Conservation (phyloP, 2,888 invertebrate species). For the Agrochola circellaris region DNA sequence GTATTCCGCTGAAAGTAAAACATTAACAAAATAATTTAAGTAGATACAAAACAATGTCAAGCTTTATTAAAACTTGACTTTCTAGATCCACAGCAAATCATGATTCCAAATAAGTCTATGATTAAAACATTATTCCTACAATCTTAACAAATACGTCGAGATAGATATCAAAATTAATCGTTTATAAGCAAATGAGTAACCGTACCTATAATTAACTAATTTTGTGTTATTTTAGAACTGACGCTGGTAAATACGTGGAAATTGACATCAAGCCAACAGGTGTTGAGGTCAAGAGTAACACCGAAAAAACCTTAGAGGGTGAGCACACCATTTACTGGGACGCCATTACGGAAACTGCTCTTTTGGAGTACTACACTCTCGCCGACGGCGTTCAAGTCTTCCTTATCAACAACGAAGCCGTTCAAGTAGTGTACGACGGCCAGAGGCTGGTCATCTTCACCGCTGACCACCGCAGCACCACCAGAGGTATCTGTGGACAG, state of each 20-base stretch:
- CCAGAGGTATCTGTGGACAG: constrained; percentile 92
- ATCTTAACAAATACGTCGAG: neutral
- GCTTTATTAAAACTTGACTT: neutral
- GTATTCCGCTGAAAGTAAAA: neutral
- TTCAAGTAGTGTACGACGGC: constrained; percentile 91
- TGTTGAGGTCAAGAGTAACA: constrained; percentile 84
- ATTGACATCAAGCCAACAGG: constrained; percentile 79
- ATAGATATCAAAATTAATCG: neutral
- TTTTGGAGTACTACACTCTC: constrained; percentile 84
- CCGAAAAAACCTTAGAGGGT: constrained; percentile 79
- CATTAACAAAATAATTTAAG: neutral
- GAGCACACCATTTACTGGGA: constrained; percentile 83
- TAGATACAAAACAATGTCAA: neutral
- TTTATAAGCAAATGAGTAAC: too few species aligned
- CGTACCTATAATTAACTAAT: neutral
- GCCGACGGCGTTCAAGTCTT: constrained; percentile 63
- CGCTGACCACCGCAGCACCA: constrained; percentile 86
- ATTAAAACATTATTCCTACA: neutral
- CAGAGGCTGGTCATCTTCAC: constrained; percentile 85
- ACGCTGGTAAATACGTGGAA: constrained; percentile 78
- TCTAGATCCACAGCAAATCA: neutral
- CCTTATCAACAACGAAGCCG: constrained; percentile 73
- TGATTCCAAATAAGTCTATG: neutral
- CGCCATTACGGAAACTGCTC: constrained; percentile 77
- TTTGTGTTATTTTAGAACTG: constrained; percentile 68